A percentile compares a stretch with the other conserved stretches of the same genome.
phyloP scores from a whole-genome alignment of 2,113 vertebrate species.

The Sterna hirundo region DNA sequence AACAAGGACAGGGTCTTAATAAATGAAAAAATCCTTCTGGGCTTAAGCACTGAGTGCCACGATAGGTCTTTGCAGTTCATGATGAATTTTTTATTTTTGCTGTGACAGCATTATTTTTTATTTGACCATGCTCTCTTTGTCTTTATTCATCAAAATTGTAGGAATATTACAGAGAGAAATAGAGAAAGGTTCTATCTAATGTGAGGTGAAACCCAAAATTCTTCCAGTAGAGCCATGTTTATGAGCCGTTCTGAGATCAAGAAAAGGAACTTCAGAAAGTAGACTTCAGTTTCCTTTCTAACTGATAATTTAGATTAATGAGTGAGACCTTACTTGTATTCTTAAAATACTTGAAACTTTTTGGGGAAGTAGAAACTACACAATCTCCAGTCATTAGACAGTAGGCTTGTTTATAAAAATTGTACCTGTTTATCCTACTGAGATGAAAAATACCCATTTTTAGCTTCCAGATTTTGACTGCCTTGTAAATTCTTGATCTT shows the following conservation, averaged over 20 bases:
- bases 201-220: not conserved
- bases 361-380: not conserved
- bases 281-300: not conserved
- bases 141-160: not conserved
- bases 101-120: slow-evolving; percentile 16
- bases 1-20: slow-evolving; percentile 67
- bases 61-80: slow-evolving; percentile 21
- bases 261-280: not conserved
- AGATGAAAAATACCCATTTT: not conserved
- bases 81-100: slow-evolving; percentile 23
- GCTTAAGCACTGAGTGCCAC: slow-evolving; percentile 43
- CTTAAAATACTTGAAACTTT: not conserved
- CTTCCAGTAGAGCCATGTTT: not conserved
- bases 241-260: not conserved
- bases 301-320: not conserved
- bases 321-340: not conserved
- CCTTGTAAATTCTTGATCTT: not conserved
- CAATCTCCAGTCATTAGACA: not conserved
- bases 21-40: slow-evolving; percentile 66
- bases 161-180: not conserved
- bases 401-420: not conserved
- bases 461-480: not conserved
- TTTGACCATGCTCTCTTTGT: not conserved
- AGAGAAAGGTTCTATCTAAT: not conserved
- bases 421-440: not conserved